phyloP scores from a whole-genome alignment of 2,888 invertebrate species.

The Myopa testacea region DNA sequence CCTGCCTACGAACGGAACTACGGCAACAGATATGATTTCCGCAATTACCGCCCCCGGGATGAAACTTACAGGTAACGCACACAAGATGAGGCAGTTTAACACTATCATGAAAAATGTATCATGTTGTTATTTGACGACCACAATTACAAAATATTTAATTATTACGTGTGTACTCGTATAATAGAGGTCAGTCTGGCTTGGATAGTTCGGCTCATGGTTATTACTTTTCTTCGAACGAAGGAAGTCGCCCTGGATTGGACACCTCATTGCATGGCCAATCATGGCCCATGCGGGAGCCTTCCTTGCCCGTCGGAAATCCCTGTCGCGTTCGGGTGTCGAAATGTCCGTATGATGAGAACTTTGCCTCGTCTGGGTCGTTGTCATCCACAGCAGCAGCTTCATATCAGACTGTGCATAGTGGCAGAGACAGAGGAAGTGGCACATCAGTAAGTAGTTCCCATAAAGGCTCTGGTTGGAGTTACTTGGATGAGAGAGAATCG shows the following conservation, averaged over 20 bases:
- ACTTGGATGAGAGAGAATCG: slow-evolving; percentile 48
- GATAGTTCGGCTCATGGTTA: slow-evolving; percentile 75
- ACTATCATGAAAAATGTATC: too few species aligned
- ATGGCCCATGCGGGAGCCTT: too few species aligned
- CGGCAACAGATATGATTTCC: slow-evolving; percentile 65
- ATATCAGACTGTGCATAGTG: slow-evolving; percentile 39
- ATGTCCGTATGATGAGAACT: slow-evolving; percentile 52
- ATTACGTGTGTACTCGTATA: neutral
- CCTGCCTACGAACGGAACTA: slow-evolving; percentile 60
- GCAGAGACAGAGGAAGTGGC: slow-evolving; percentile 39
- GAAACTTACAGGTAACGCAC: slow-evolving; percentile 67
- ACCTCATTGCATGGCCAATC: too few species aligned
- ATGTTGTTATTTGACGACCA: too few species aligned
- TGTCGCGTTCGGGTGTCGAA: slow-evolving; percentile 54
- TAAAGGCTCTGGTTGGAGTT: slow-evolving; percentile 54
- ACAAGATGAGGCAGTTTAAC: neutral
- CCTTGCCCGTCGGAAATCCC: slow-evolving; percentile 33
- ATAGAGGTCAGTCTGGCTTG: slow-evolving; percentile 75
- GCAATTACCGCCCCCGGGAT: slow-evolving; percentile 67
- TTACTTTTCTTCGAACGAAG: slow-evolving; percentile 72
- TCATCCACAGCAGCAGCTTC: slow-evolving; percentile 44
- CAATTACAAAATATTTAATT: too few species aligned
- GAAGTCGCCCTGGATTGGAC: slow-evolving; percentile 47
- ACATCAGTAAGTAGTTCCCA: neutral
- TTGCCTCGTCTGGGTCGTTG: neutral